Conservation (phyloP, 2,113 vertebrate species). For the Cricetomys ansorgei region DNA sequence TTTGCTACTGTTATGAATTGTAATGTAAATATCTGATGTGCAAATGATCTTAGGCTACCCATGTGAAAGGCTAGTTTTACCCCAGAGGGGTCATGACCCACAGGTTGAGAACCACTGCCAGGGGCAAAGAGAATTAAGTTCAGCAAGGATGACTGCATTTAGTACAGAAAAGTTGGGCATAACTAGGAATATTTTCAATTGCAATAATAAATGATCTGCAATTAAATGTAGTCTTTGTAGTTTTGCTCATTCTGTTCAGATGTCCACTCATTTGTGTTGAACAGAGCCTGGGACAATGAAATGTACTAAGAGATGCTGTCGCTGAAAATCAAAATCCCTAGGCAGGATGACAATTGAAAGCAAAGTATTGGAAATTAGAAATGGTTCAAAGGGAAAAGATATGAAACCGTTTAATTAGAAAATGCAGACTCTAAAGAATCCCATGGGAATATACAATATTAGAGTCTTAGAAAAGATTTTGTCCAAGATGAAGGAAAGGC, state of each 20-base stretch:
- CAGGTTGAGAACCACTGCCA: too few relatives aligned
- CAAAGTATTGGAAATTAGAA: constrained; percentile 30
- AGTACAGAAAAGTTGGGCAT: background rate
- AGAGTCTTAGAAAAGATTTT: constrained; percentile 26
- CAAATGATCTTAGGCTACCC: too few relatives aligned
- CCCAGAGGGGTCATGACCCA: too few relatives aligned
- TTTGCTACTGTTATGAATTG: too few relatives aligned
- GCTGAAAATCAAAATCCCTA: background rate
- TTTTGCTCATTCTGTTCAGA: background rate
- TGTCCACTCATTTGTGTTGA: background rate
- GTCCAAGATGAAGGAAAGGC: background rate
- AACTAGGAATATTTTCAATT: background rate
- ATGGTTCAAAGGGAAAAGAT: constrained; percentile 46
- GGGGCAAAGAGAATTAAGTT: background rate
- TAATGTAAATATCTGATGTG: too few relatives aligned
- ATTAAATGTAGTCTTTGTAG: background rate
- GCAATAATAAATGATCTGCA: background rate
- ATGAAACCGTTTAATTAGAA: constrained; percentile 53
- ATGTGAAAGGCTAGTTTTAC: too few relatives aligned
- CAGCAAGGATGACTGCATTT: background rate
- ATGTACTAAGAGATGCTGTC: background rate
- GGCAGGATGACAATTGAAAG: background rate
- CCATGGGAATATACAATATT: background rate
- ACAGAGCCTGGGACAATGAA: background rate
- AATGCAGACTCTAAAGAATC: constrained; percentile 31